phyloP scores from a whole-genome alignment of 2,888 invertebrate genomes.

The Eupithecia dodoneata region DNA sequence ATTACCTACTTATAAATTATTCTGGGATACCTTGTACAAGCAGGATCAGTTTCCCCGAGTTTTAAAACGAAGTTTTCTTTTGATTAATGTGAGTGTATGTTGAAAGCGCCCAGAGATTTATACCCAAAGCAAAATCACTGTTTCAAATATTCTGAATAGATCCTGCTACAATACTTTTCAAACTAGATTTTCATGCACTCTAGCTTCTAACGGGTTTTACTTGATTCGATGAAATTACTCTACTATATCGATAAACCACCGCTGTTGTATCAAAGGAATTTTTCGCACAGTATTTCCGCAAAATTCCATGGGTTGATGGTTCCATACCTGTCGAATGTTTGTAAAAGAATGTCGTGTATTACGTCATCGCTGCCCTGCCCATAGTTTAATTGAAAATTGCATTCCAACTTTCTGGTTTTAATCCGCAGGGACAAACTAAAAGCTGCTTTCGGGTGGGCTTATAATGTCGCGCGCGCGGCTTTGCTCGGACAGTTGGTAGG shows the following conservation, averaged over 20 bases:
- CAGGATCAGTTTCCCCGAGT: constrained; percentile 16
- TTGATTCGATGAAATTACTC: neutral
- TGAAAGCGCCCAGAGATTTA: constrained; percentile 9
- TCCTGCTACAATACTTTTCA: neutral
- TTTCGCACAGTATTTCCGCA: neutral
- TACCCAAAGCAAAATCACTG: constrained; percentile 20
- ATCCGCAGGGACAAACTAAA: constrained; percentile 74
- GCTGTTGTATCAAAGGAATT: neutral
- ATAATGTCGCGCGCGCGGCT: constrained; percentile 71
- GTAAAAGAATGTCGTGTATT: neutral
- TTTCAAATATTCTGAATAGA: constrained; percentile 8
- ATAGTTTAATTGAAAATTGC: constrained; percentile 60
- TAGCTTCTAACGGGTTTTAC: neutral
- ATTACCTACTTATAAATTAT: neutral
- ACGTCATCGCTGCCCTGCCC: constrained; percentile 7
- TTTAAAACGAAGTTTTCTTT: constrained; percentile 25
- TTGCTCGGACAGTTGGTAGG: constrained; percentile 60
- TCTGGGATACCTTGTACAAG: constrained; percentile 14
- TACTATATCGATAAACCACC: neutral
- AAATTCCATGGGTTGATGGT: neutral
- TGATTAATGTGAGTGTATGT: constrained; percentile 32
- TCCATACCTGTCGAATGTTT: neutral
- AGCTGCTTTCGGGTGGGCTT: constrained; percentile 70
- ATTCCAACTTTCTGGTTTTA: constrained; percentile 68
- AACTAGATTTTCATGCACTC: neutral